Conservation (phyloP, 2,797 vertebrate genomes). For the Sparidentex hasta region DNA sequence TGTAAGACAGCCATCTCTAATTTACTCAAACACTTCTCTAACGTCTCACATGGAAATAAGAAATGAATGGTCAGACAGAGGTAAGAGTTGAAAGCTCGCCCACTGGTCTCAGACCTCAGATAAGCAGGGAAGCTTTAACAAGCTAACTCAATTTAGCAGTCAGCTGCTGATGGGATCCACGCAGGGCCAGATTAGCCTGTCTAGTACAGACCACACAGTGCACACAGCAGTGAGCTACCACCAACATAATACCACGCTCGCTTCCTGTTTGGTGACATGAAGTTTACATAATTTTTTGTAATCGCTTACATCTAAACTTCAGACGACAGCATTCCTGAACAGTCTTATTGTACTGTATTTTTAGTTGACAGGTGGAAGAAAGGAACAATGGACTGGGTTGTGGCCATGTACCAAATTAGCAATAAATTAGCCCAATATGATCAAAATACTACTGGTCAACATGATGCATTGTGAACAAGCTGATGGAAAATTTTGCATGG, state of each 20-base stretch:
- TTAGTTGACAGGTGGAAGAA: constrained; percentile 3
- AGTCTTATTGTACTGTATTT: not conserved
- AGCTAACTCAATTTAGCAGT: constrained; percentile 80
- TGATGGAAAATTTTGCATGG: not conserved
- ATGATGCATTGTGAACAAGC: not conserved
- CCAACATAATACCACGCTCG: constrained; percentile 9
- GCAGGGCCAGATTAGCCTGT: constrained; percentile 71
- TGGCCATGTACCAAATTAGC: not conserved
- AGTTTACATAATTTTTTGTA: constrained; percentile 9
- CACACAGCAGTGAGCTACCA: constrained; percentile 22
- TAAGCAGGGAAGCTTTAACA: constrained; percentile 71
- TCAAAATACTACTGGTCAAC: not conserved
- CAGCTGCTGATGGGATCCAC: constrained; percentile 78
- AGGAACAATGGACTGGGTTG: not conserved
- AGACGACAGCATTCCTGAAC: constrained; percentile 7
- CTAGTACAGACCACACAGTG: constrained; percentile 46
- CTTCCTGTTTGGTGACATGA: constrained; percentile 1
- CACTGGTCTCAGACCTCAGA: constrained; percentile 53
- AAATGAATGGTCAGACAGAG: constrained; percentile 25
- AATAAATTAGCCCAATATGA: not conserved
- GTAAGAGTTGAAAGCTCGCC: constrained; percentile 22
- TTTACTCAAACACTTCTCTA: constrained; percentile 14
- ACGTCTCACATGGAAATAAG: not conserved
- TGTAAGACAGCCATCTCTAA: constrained; percentile 7
- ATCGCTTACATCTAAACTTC: not conserved